Percentiles rank a stretch among this genome's conserved stretches.
These are phyloP conservation scores for Drosophila subobscura DNA, from an alignment of 1,140 invertebrate species.

Conservation along the genomic window DNA sequence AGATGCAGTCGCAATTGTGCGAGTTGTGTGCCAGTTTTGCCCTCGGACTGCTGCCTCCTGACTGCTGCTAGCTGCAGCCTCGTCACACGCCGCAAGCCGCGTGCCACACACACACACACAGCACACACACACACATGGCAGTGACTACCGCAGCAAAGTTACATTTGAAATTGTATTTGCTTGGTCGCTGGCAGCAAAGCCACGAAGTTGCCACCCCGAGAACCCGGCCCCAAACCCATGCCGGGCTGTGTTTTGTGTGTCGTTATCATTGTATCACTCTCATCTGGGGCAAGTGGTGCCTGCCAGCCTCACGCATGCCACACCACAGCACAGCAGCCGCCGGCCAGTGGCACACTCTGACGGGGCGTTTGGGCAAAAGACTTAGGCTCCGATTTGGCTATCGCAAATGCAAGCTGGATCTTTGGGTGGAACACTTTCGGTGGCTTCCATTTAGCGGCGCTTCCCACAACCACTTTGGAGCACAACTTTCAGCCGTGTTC, in stretches of 20 bases:
- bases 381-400: too few species aligned
- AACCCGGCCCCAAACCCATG: not conserved
- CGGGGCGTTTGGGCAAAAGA: too few species aligned
- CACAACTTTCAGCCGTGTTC: not conserved
- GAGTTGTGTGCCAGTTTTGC: not conserved
- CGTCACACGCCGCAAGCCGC: constrained; percentile 14
- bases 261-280: constrained; percentile 45
- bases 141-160: constrained; percentile 46
- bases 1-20: constrained; percentile 1
- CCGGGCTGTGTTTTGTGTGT: not conserved
- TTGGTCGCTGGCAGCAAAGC: constrained; percentile 15
- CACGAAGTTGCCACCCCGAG: constrained; percentile 3
- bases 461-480: too few species aligned
- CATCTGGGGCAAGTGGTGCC: constrained; percentile 32
- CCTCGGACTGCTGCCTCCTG: too few species aligned
- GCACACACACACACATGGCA: constrained; percentile 15
- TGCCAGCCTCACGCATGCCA: too few species aligned
- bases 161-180: constrained; percentile 70
- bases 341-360: not conserved
- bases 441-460: too few species aligned
- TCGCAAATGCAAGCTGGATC: too few species aligned
- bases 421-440: too few species aligned
- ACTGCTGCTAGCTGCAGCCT: constrained; percentile 21
- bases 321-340: too few species aligned
- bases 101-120: constrained; percentile 24